phyloP scores from a whole-genome alignment of 2,888 invertebrate genomes.

The Leucophenga maculata region DNA sequence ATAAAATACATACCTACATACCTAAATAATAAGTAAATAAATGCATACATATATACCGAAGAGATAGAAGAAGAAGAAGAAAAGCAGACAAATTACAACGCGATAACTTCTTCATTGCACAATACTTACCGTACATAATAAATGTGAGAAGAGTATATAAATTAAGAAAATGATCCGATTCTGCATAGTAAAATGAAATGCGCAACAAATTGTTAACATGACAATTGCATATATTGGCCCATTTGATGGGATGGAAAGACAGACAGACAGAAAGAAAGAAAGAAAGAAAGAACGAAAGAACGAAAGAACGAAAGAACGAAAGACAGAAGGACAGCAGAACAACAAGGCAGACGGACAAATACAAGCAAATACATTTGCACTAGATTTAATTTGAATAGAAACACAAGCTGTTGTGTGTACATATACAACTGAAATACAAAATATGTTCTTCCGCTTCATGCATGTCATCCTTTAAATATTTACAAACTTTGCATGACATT shows the following conservation, averaged over 20 bases:
- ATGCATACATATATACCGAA: background rate
- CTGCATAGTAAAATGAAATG: no score
- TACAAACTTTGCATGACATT: no score
- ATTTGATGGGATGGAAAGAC: background rate
- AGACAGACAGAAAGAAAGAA: background rate
- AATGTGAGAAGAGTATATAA: no score
- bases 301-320: conserved; percentile 4
- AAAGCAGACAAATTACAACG: background rate
- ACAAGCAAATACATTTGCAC: conserved; percentile 48
- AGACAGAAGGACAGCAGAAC: background rate
- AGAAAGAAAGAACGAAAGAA: conserved; percentile 1
- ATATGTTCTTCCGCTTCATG: background rate
- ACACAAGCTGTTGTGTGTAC: background rate
- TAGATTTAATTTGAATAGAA: no score
- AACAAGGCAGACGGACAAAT: conserved; percentile 45
- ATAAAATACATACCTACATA: background rate
- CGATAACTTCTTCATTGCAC: conserved; percentile 15
- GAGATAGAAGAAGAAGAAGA: background rate
- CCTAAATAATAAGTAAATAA: background rate
- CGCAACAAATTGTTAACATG: background rate
- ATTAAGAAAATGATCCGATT: no score
- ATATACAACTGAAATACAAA: conserved; percentile 17
- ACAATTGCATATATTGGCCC: background rate
- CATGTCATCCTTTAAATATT: no score
- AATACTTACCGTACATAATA: background rate